These are phyloP conservation scores for Thunnus maccoyii DNA, from an alignment of 2,113 vertebrate genomes.

Conservation along the genomic window DNA sequence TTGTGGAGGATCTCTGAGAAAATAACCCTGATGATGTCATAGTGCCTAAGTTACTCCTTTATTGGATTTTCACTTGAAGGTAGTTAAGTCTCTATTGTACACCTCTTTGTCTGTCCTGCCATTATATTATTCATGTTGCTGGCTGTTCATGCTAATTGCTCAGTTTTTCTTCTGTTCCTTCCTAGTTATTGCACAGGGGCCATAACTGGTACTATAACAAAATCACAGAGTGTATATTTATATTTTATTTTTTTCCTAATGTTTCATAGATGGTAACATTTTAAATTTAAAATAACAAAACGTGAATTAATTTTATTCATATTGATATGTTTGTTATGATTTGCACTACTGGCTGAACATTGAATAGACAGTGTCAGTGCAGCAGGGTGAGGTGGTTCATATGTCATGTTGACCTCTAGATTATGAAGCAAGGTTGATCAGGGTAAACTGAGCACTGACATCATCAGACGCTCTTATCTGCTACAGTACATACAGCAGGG, in stretches of 20 bases:
- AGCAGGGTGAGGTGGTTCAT: slow-evolving; percentile 14
- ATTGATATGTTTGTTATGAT: not conserved
- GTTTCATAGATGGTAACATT: too few species aligned
- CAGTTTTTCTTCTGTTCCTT: slow-evolving; percentile 5
- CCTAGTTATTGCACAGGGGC: not conserved
- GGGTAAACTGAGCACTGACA: not conserved
- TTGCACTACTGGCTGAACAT: not conserved
- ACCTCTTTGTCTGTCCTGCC: not conserved
- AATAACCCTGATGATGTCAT: too few species aligned
- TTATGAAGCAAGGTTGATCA: slow-evolving; percentile 29
- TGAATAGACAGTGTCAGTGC: not conserved
- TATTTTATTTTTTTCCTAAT: too few species aligned
- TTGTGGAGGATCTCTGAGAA: too few species aligned
- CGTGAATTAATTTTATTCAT: not conserved
- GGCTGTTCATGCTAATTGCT: not conserved
- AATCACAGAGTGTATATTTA: too few species aligned
- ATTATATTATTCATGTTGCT: not conserved
- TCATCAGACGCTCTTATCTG: slow-evolving; percentile 57
- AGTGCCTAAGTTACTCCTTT: too few species aligned
- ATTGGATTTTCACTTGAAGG: too few species aligned
- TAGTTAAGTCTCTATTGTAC: not conserved
- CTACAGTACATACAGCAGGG: slow-evolving; percentile 25
- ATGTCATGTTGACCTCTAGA: slow-evolving; percentile 46
- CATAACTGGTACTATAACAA: too few species aligned
- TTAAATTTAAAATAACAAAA: too few species aligned